Percentiles rank a stretch among this genome's conserved stretches.
Evolutionary conservation across 2,797 vertebrate genomes (phyloP).

Genomic region (Eospalax fontanierii): DNA sequence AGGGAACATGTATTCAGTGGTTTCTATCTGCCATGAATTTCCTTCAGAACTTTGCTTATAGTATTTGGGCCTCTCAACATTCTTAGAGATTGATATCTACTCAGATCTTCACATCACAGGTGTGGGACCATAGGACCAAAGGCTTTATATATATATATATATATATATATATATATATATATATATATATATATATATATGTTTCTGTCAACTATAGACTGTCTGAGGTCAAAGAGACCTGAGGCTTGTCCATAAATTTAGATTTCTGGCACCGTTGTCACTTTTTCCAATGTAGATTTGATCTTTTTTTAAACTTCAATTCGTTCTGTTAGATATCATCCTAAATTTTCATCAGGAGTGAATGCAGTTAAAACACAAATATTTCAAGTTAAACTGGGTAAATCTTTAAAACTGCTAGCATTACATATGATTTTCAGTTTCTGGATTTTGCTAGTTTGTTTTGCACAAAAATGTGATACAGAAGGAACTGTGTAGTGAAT

Average conservation of each 20-base stretch:
- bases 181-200: too few species aligned
- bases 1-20: not conserved
- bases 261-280: not conserved
- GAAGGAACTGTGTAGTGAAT: not conserved
- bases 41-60: not conserved
- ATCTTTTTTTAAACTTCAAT: conserved; percentile 23
- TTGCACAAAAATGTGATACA: not conserved
- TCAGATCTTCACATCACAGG: not conserved
- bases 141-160: not conserved
- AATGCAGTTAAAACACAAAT: conserved; percentile 16
- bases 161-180: too few species aligned
- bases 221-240: not conserved
- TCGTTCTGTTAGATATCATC: not conserved
- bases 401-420: not conserved
- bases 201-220: too few species aligned
- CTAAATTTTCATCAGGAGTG: conserved; percentile 25
- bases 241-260: not conserved
- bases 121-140: not conserved
- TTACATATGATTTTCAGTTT: not conserved
- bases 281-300: not conserved
- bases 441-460: not conserved
- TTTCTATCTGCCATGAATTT: not conserved
- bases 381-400: conserved; percentile 27
- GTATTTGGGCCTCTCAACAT: not conserved
- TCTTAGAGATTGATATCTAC: not conserved